A percentile compares a stretch with the other conserved stretches of the same genome.
Evolutionary conservation across 2,888 invertebrate species (phyloP).

Genomic region (Calameuta idolon): DNA sequence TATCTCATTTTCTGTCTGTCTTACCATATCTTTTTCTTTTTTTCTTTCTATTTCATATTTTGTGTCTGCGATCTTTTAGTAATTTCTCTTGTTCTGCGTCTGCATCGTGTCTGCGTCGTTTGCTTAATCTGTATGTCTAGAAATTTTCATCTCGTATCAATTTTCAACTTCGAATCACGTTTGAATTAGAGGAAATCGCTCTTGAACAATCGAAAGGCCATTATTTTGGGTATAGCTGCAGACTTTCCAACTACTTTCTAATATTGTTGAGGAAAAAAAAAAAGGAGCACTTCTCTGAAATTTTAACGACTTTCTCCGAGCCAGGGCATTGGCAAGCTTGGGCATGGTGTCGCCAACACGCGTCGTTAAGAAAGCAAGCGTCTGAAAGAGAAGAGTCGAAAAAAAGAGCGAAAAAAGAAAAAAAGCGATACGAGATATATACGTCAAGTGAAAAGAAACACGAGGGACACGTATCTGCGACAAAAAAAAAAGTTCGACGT

Average conservation of each 20-base stretch:
- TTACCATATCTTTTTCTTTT: not conserved
- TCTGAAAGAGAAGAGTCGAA: slow-evolving; percentile 13
- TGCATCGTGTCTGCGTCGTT: not conserved
- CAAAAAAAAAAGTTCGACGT: not conserved
- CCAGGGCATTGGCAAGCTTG: slow-evolving; percentile 91
- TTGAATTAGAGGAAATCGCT: slow-evolving; percentile 1
- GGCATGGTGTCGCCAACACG: slow-evolving; percentile 67
- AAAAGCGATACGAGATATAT: not conserved
- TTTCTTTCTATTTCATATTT: slow-evolving; percentile 5
- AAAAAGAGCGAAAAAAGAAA: not conserved
- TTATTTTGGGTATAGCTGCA: slow-evolving; percentile 64
- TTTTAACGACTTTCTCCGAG: slow-evolving; percentile 65
- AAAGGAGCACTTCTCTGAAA: slow-evolving; percentile 40
- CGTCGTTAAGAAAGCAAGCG: not conserved
- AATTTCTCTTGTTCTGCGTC: slow-evolving; percentile 20
- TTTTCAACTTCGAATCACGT: not conserved
- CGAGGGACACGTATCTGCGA: not conserved
- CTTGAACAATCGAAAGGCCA: not conserved
- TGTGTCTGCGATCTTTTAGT: slow-evolving; percentile 18
- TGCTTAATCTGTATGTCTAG: not conserved
- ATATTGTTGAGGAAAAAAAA: slow-evolving; percentile 45
- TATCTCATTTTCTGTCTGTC: not conserved
- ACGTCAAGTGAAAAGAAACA: not conserved
- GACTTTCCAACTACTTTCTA: slow-evolving; percentile 54
- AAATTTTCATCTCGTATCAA: not conserved